Evolutionary conservation across 2,797 vertebrate species (phyloP), one percentile per base, ranked within the genome.

Genomic region (Nyctibius grandis): DNA sequence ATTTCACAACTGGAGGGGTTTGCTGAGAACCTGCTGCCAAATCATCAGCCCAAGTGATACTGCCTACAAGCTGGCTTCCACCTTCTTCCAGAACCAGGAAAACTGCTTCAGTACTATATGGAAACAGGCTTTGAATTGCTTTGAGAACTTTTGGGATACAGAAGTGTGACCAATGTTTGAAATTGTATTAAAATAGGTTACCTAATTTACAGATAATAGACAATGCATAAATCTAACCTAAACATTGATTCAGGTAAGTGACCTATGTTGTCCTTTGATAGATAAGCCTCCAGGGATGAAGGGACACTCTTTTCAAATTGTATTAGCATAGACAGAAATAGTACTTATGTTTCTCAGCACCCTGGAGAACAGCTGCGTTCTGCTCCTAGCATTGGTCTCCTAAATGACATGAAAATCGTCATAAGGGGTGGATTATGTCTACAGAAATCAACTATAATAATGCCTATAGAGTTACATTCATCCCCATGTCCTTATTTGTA

Each of bases 401-500:
- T 89, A 90, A 85, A 89, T 70, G 23, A 56, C 74, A 73, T 17
- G 17, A 79, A 86, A 92, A 86, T 96, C 87, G 91, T 65, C 81
- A 70, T 34, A 61, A 90, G 28, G 45, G 9, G n/a, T 73, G 11
- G 34, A 36, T 78, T 53, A 40, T 83, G 60, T 54, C 60, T 69
- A 8, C 23, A 25, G 78, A 90, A 90, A 83, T 48, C 51, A 94
- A 40, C 73, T 14, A 23, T 65, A 69, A 65, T 48, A 86, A 36
- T 72, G 33, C 69, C 63, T 45, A 48, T 10, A 78, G 72, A 88
- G 59, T 65, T 7, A 4, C 38, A 85, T 69, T 91, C 59, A 53
- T 70, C 63, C 69, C 60, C 28, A 67, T 74, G 91, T 79, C 56
- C 50, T 85, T 80, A 78, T 89, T 88, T 53, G n/a, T 69, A 56